Base-by-base conservation (phyloP, 2,797 vertebrate genomes). In the Ctenopoma kingsleyae region DNA sequence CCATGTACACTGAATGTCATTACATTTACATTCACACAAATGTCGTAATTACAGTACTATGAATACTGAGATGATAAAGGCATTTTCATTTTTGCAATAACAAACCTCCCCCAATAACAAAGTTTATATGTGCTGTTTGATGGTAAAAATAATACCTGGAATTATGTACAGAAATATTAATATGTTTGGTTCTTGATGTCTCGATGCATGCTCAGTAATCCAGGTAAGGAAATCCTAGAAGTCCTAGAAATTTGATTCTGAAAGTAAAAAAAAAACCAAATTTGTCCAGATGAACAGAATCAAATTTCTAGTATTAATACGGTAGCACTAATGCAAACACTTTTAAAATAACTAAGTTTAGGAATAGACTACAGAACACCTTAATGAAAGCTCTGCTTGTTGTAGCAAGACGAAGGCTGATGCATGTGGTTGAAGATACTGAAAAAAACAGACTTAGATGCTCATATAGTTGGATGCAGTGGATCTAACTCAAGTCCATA, bases 11-110 rank as follows among this genome's bases (percentile, higher is more conserved):
- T 47, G 62, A 58, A 40, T 57, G 59, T 36, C 67, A 61, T 43
- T 47, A 17, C 9, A 56, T 76, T 73, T 72, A 43, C 67, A 57
- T 62, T 20, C 17, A 50, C 17, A 41, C 52, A 74, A 62, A 78
- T 25, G 50, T 46, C 17, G 30, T 16, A 50, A 53, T 76, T 23
- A 27, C 25, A 27, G 25, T 27, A 55, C 30, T 35, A 22, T 55
- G 25, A 63, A 46, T 69, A 36, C 17, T 13, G 7, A 19, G 22
- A 36, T 35, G 43, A 54, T 59, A 25, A 76, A 61, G 19, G 10
- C 3, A 11, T 68, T 55, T 68, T n/a, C 0, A 16, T 71, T 3
- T 59, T 67, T 68, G 15, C 32, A 35, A 15, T 27, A 27, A 55
- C 23, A 19, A 57, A 23, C 53, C 25, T 1, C 53, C 3, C 23